Base-by-base conservation (phyloP, 2,113 vertebrate genomes). In the Lophotis ruficrista region DNA sequence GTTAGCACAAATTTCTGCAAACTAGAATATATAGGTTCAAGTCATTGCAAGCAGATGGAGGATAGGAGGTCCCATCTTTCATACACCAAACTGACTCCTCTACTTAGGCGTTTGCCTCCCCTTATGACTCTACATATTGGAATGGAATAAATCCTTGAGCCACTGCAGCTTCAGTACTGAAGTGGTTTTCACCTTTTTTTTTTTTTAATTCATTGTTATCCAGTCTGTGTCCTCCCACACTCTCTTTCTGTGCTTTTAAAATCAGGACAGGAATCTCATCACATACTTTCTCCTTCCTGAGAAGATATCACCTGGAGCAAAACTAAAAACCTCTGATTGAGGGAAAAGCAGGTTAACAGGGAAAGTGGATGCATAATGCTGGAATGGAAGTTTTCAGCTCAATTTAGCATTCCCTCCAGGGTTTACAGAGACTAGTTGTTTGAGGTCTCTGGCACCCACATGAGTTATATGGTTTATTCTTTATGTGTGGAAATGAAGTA, bases 371-470 rank as follows among this genome's bases (percentile, higher is more conserved):
- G 83, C 78, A 84, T 82, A 81, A 83, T 82, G 54, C 69, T 53
- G 78, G 90, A 95, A 90, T 72, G 56, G 82, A 93, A 89, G 90
- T 94, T 97, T 97, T 96, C 93, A 92, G 92, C 84, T 97, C 61
- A 60, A 87, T 97, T 96, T 96, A 97, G 28, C 93, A 91, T 94
- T 96, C 58, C 25, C 61, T 92, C 57, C 50, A 64, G 78, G 80
- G 75, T 95, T 94, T 95, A 79, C 48, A 85, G 85, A 95, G 48
- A 75, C 66, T 60, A 64, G 65, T 73, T 1, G 5, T 91, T 93
- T 87, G 85, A 87, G 79, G 70, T 93, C 57, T 66, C 65, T 87
- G 84, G 69, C 61, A 94, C 62, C 7, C 38, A 43, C 2, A 4
- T 79, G 50, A 92, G 76, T 73, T 95, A 79, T 64, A 61, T 35